These are phyloP conservation scores for Gonocerus acuteangulatus DNA, from an alignment of 2,888 invertebrate species.

Conservation along the genomic window DNA sequence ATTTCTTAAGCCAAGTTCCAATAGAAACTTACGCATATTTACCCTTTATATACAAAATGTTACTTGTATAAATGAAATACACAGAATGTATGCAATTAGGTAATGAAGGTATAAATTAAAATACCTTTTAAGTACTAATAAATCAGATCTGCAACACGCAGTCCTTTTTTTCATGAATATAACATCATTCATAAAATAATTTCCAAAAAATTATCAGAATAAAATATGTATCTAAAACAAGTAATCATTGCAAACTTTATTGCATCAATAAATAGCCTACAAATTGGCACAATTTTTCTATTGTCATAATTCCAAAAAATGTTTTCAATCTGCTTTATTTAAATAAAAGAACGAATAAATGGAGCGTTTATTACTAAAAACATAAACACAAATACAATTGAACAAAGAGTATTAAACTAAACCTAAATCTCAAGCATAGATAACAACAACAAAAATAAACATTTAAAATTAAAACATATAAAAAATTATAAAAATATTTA, in stretches of 20 bases:
- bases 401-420: too few species aligned
- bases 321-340: slow-evolving; percentile 9
- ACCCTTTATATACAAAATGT: not conserved
- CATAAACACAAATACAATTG: not conserved
- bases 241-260: not conserved
- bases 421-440: not conserved
- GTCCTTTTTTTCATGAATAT: not conserved
- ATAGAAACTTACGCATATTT: not conserved
- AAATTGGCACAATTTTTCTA: slow-evolving; percentile 17
- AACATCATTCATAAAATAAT: not conserved
- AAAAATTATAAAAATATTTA: slow-evolving; percentile 24
- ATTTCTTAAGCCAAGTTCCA: not conserved
- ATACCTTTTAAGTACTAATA: not conserved
- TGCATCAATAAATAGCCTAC: slow-evolving; percentile 2
- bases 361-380: not conserved
- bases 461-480: slow-evolving; percentile 20
- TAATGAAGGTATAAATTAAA: not conserved
- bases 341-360: not conserved
- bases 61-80: not conserved
- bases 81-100: not conserved
- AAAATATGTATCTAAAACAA: too few species aligned
- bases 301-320: slow-evolving; percentile 13
- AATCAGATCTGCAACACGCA: not conserved
- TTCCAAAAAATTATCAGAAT: too few species aligned
- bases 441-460: slow-evolving; percentile 9